Base-by-base conservation (phyloP, 2,797 vertebrate genomes). In the Sebastolobus alascanus region DNA sequence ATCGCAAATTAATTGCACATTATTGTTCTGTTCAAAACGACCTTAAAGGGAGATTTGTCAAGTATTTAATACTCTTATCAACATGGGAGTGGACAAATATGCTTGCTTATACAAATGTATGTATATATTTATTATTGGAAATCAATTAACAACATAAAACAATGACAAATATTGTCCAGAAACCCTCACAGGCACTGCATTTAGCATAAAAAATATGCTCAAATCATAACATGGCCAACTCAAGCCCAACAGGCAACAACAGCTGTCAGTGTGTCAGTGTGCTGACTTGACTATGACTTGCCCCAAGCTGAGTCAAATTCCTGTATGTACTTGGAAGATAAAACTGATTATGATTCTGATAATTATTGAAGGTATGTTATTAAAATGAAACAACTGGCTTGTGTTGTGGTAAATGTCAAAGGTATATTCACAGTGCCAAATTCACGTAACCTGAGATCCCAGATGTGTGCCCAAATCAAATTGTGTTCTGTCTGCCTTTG, bases 401-500 rank as follows among this genome's bases (percentile, higher is more conserved):
- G 14, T 67, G 4, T 64, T 43, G 20, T 69, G 3, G 16, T 61
- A 31, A 68, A 73, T 25, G 77, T 59, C 50, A 38, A 31, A 29
- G 8, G 20, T 54, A 4, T 66, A 27, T 74, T 54, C 25, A 46
- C 55, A 67, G 58, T 37, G 16, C 68, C 25, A 75, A 54, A 66
- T 38, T 63, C 59, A 67, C 16, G 59, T 63, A 71, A 59, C 46
- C 66, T 64, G 22, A 77, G 80, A 86, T 90, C 85, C 83, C 82
- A 78, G 69, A 82, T 84, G 84, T 87, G 73, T 27, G 71, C 56
- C 87, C 68, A 83, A 86, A 87, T 87, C 82, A 84, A 87, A 78
- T 66, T 79, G 75, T 73, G 61, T 38, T 77, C 80, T 61, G 78
- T 89, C 79, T 79, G 79, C 75, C 64, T 89, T 89, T 90, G 87